Base-by-base conservation (phyloP, 2,113 vertebrate genomes). In the Urocitellus parryii region DNA sequence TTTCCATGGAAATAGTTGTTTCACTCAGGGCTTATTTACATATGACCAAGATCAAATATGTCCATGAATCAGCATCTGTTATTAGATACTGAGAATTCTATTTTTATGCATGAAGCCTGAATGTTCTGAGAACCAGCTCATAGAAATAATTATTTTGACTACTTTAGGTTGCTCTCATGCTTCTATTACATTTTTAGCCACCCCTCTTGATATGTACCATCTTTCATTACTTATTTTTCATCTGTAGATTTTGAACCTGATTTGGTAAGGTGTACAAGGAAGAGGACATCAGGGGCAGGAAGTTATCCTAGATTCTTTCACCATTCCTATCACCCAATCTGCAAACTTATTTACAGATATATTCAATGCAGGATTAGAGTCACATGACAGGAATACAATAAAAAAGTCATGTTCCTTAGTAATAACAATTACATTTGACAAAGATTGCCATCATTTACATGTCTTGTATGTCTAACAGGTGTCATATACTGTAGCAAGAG, bases 1-100 rank as follows among this genome's bases (percentile, higher is more conserved):
- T 91, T 94, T 80, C 58, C n/a, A 74, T 61, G 42, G 58, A 89
- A 97, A 92, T 72, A 70, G 24, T 80, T 73, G 42, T 67, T 25
- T 92, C 37, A 79, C 18, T 16, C 16, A 96, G 6, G 2, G 17
- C 73, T 92, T 82, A 78, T 78, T 82, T 91, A 39, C 10, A 78
- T 56, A 74, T 67, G 25, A 79, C 29, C n/a, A 79, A 96, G 20
- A n/a, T 58, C 79, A 80, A 67, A 79, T 80, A 24, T 83, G 25
- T 65, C 39, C 51, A 61, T 74, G 18, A 91, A 73, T 84, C n/a
- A 84, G 25, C 37, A 93, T 63, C 68, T 74, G 22, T 91, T 93
- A 74, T 48, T 83, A 91, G 56, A 74, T n/a, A 88, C 32, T n/a
- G 34, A 85, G 29, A 68, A 73, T 68, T 67, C 18, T 91, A 39